Percentiles rank a stretch among this genome's conserved stretches.
Conservation (phyloP, 1,140 invertebrate species). For the Schlechtendalia chinensis region DNA sequence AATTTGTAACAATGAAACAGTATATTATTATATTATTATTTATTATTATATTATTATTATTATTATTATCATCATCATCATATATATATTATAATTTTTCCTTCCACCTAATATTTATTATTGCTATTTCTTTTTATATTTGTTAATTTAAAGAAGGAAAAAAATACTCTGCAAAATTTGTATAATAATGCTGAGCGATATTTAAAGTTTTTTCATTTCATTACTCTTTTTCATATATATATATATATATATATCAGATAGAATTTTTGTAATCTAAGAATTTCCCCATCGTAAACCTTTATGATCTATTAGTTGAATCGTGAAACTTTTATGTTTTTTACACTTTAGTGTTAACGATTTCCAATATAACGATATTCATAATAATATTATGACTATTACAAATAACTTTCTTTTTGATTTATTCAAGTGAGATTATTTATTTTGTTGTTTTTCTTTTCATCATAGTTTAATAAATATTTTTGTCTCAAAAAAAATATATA, state of each 20-base stretch:
- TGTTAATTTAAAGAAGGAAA: neutral
- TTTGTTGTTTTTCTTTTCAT: conserved; percentile 42
- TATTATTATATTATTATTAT: neutral
- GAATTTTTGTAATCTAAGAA: neutral
- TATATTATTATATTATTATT: neutral
- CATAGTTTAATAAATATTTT: conserved; percentile 44
- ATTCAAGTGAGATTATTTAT: conserved; percentile 49
- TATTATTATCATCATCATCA: neutral
- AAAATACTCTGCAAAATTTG: neutral
- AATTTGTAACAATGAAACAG: neutral
- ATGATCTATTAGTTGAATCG: neutral
- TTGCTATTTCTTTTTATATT: conserved; percentile 23
- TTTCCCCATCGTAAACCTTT: neutral
- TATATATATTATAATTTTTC: neutral
- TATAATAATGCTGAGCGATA: neutral
- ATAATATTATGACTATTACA: neutral
- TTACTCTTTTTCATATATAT: neutral
- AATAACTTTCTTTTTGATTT: conserved; percentile 32
- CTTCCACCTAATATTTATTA: conserved; percentile 5
- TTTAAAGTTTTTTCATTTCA: conserved; percentile 13
- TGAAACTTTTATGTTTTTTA: neutral
- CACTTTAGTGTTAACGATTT: neutral
- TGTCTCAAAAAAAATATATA: neutral
- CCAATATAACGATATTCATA: neutral
- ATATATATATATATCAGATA: neutral